Percentiles rank a stretch among this genome's conserved stretches.
Conservation (phyloP, 2,888 invertebrate genomes). For the Eurois occulta region DNA sequence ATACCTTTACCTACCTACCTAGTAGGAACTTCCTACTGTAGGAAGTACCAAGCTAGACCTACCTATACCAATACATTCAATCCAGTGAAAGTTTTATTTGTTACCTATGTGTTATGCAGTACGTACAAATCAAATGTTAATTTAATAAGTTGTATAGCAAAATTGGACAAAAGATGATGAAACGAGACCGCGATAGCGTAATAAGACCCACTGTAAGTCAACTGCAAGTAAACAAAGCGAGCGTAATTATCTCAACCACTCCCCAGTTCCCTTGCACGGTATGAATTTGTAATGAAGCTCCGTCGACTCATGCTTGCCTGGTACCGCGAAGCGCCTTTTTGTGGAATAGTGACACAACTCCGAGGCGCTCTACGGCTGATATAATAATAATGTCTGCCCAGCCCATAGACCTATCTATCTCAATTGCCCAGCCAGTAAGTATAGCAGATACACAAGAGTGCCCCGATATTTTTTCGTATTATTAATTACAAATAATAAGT, state of each 20-base stretch:
- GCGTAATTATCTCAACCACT: constrained; percentile 5
- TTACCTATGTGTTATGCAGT: background rate
- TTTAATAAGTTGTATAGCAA: background rate
- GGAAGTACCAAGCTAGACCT: background rate
- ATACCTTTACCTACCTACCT: too few species aligned
- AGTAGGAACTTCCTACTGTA: too few species aligned
- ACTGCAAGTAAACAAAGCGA: constrained; percentile 12
- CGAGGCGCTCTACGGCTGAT: background rate
- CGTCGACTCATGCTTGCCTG: constrained; percentile 53
- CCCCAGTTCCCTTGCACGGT: constrained; percentile 19
- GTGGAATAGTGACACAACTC: constrained; percentile 66
- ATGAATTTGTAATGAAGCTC: constrained; percentile 18
- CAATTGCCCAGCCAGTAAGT: background rate
- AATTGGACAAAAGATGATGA: background rate
- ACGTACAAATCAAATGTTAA: background rate
- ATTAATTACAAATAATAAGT: background rate
- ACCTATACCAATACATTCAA: too few species aligned
- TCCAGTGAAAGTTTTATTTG: background rate
- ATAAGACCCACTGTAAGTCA: constrained; percentile 24
- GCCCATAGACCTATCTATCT: too few species aligned
- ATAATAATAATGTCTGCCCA: too few species aligned
- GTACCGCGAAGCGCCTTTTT: constrained; percentile 63
- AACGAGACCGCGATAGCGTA: background rate
- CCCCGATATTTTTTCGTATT: background rate
- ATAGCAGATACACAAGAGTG: background rate